phyloP scores from a whole-genome alignment of 92 coral and sea anemone species.

The Ricordea florida region DNA sequence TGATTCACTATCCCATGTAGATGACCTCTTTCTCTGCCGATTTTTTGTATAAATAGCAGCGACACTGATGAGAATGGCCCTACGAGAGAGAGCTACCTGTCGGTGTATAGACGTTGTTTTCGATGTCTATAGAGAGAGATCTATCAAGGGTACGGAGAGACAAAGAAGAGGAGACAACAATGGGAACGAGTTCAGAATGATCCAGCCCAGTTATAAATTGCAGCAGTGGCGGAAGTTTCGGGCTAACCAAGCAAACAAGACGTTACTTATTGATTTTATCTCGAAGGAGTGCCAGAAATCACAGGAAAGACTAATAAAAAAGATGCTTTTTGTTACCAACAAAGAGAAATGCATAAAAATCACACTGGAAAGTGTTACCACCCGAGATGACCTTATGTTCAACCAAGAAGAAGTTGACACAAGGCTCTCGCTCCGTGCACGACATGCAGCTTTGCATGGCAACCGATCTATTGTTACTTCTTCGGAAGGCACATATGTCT shows the following conservation, averaged over 20 bases:
- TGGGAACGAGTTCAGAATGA: too few relatives aligned
- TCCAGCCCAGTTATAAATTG: too few relatives aligned
- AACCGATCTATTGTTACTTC: conserved; percentile 14
- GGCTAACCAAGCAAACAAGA: conserved; percentile 36
- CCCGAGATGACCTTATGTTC: background rate
- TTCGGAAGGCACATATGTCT: conserved; percentile 53
- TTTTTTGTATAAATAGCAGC: too few relatives aligned
- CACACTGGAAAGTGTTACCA: background rate
- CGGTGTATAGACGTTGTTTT: too few relatives aligned
- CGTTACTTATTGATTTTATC: conserved; percentile 24
- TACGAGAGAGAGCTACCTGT: too few relatives aligned
- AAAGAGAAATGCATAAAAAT: conserved; percentile 18
- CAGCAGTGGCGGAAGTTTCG: conserved; percentile 47
- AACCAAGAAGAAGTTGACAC: conserved; percentile 68
- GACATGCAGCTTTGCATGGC: conserved; percentile 3
- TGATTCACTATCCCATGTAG: too few relatives aligned
- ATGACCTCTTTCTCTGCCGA: too few relatives aligned
- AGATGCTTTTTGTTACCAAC: conserved; percentile 6
- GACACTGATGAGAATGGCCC: too few relatives aligned
- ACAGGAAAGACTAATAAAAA: background rate
- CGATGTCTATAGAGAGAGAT: too few relatives aligned
- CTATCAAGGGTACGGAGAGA: too few relatives aligned
- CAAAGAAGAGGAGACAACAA: too few relatives aligned
- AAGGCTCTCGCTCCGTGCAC: too few relatives aligned
- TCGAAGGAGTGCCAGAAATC: conserved; percentile 14